Conservation (phyloP, 1,140 invertebrate species). For the Ceratoteleas bidentatus region DNA sequence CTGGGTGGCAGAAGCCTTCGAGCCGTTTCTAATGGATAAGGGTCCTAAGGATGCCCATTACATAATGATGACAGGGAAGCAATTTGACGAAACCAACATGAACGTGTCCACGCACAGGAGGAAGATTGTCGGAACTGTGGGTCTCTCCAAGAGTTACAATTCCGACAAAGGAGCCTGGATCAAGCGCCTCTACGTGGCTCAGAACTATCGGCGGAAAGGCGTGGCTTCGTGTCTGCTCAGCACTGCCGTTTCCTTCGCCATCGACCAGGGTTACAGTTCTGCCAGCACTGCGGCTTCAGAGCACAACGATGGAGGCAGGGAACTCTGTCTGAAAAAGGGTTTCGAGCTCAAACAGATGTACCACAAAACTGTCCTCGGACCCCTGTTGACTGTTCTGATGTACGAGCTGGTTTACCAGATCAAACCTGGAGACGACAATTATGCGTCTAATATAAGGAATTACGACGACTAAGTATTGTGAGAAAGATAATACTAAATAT, state of each 20-base stretch:
- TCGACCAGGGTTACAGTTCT: constrained; percentile 79
- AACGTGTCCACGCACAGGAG: constrained; percentile 70
- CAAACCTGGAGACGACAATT: constrained; percentile 71
- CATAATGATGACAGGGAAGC: constrained; percentile 74
- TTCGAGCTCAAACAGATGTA: constrained; percentile 83
- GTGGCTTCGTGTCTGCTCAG: constrained; percentile 79
- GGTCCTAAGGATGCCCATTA: constrained; percentile 72
- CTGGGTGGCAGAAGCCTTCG: constrained; percentile 81
- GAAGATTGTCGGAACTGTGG: constrained; percentile 80
- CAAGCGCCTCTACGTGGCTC: constrained; percentile 80
- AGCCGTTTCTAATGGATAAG: constrained; percentile 70
- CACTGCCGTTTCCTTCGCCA: constrained; percentile 80
- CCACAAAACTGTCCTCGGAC: constrained; percentile 79
- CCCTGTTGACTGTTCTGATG: constrained; percentile 78
- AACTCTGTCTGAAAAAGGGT: constrained; percentile 81
- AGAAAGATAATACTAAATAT: not conserved
- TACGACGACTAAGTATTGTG: constrained; percentile 30
- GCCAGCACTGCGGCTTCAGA: constrained; percentile 81
- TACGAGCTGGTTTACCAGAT: constrained; percentile 79
- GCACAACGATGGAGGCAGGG: constrained; percentile 80
- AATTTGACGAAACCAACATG: constrained; percentile 72
- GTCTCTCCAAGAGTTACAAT: constrained; percentile 76
- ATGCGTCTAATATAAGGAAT: constrained; percentile 32
- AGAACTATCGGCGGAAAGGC: constrained; percentile 78
- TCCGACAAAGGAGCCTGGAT: constrained; percentile 81